These are phyloP conservation scores for Polylopha cassiicola DNA, from an alignment of 2,888 invertebrate genomes.

Conservation along the genomic window DNA sequence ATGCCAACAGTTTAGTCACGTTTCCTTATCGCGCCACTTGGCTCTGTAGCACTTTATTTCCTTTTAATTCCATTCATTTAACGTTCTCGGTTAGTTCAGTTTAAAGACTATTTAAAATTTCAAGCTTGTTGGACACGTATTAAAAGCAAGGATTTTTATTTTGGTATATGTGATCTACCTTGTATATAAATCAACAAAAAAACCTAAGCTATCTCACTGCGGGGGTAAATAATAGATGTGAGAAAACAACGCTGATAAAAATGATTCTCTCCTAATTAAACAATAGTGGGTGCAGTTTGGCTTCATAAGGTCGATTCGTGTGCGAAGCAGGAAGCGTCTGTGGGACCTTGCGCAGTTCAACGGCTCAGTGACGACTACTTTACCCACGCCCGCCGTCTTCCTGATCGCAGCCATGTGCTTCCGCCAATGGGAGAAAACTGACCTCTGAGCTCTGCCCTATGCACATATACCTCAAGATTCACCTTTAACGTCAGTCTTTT, in stretches of 20 bases:
- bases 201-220: too few species aligned
- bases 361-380: slow-evolving; percentile 38
- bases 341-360: slow-evolving; percentile 59
- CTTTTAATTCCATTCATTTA: slow-evolving; percentile 10
- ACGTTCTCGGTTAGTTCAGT: slow-evolving; percentile 14
- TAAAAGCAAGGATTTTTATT: too few species aligned
- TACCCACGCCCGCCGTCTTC: slow-evolving; percentile 34
- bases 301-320: too few species aligned
- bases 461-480: slow-evolving; percentile 6
- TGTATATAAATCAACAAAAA: too few species aligned
- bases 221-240: too few species aligned
- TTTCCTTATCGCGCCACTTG: slow-evolving; percentile 6
- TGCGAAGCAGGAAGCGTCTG: slow-evolving; percentile 50
- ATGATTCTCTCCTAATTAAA: too few species aligned
- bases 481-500: slow-evolving; percentile 2
- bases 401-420: slow-evolving; percentile 41
- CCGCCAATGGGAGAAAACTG: slow-evolving; percentile 58
- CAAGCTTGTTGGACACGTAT: too few species aligned
- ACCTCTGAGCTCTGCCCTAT: slow-evolving; percentile 47
- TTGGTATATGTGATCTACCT: too few species aligned
- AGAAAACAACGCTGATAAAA: too few species aligned
- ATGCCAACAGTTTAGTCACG: slow-evolving; percentile 13
- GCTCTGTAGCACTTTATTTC: slow-evolving; percentile 12
- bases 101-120: too few species aligned
- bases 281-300: too few species aligned